Evolutionary conservation across 2,113 vertebrate species (phyloP).

Genomic region (Australoheros scitulus): DNA sequence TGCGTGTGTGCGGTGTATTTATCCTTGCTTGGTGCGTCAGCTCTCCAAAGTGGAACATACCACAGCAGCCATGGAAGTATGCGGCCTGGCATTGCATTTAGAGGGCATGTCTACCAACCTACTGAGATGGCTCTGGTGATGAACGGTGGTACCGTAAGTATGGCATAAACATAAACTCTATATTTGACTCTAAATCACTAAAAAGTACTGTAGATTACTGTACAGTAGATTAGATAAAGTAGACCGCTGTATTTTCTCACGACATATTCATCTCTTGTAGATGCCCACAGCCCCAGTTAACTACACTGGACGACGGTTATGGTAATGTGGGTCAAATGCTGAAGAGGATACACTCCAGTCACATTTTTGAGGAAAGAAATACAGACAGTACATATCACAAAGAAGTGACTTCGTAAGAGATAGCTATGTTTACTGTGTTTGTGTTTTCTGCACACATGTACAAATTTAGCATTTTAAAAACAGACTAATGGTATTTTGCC

Average conservation of each 20-base stretch:
- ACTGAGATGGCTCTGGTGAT: constrained; percentile 98
- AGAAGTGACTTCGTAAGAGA: neutral
- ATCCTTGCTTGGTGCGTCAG: constrained; percentile 65
- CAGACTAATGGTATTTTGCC: constrained; percentile 1
- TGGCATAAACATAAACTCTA: neutral
- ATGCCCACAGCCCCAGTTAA: constrained; percentile 97
- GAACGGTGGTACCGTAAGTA: constrained; percentile 94
- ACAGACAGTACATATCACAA: constrained; percentile 3
- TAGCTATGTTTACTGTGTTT: constrained; percentile 33
- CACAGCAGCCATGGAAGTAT: constrained; percentile 85
- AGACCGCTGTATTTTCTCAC: neutral
- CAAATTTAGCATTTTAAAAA: constrained; percentile 19
- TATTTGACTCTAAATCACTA: neutral
- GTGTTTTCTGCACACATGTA: constrained; percentile 32
- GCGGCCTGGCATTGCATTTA: constrained; percentile 89
- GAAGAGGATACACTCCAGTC: constrained; percentile 14
- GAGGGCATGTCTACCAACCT: constrained; percentile 98
- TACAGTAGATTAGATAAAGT: neutral
- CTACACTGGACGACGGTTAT: constrained; percentile 95
- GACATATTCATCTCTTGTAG: constrained; percentile 72
- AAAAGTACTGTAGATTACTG: neutral
- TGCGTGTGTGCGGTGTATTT: neutral
- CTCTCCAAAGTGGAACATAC: constrained; percentile 87
- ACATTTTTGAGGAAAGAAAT: constrained; percentile 4
- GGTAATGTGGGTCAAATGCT: constrained; percentile 80